Conservation (phyloP, 1,140 invertebrate genomes). For the Orchestia grillus region DNA sequence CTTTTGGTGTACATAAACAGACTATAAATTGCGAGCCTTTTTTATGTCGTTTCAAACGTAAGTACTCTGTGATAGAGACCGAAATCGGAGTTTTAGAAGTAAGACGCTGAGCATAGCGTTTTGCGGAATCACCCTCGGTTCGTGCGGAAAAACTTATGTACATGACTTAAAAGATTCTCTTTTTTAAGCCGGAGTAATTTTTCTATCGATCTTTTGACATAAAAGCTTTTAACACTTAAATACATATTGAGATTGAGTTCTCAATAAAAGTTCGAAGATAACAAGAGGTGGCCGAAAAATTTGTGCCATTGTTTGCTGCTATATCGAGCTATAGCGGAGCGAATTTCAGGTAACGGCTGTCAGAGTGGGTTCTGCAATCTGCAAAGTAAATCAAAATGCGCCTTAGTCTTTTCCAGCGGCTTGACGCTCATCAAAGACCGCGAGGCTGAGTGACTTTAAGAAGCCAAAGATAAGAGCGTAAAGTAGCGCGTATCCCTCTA, state of each 20-base stretch:
- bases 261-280: background rate
- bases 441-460: slow-evolving; percentile 14
- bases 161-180: background rate
- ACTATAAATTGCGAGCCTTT: no score
- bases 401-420: background rate
- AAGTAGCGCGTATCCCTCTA: slow-evolving; percentile 23
- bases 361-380: background rate
- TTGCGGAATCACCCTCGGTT: background rate
- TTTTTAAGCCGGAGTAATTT: background rate
- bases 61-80: background rate
- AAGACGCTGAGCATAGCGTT: background rate
- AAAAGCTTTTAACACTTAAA: background rate
- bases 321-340: background rate
- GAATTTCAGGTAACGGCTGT: background rate
- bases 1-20: background rate
- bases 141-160: background rate
- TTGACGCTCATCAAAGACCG: background rate
- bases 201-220: background rate
- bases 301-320: background rate
- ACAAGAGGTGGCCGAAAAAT: background rate
- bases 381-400: background rate
- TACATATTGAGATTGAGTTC: background rate
- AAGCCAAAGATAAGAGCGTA: background rate
- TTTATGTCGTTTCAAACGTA: background rate
- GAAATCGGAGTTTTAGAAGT: background rate